Percentiles rank a stretch among this genome's conserved stretches.
Conservation (phyloP, 2,888 invertebrate genomes). For the Hydriomena furcata region DNA sequence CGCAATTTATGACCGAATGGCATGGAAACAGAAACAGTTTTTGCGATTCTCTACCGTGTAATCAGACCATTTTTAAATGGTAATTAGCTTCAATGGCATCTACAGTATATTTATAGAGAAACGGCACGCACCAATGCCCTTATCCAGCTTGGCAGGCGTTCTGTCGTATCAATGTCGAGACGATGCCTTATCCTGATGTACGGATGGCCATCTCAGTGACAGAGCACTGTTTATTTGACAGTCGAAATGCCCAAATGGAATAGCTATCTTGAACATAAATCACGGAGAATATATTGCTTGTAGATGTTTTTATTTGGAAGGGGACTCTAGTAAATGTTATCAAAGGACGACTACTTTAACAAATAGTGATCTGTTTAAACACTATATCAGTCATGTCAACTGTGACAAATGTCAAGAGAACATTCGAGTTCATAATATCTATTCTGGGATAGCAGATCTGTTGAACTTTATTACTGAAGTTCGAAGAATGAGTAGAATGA, state of each 20-base stretch:
- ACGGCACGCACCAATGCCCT: slow-evolving; percentile 51
- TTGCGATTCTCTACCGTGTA: slow-evolving; percentile 33
- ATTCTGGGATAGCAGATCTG: too few species aligned
- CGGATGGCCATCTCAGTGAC: slow-evolving; percentile 30
- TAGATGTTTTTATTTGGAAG: slow-evolving; percentile 7
- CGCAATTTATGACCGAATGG: slow-evolving; percentile 28
- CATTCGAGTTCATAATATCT: too few species aligned
- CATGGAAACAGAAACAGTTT: slow-evolving; percentile 39
- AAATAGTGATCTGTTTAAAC: slow-evolving; percentile 6
- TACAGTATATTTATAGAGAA: slow-evolving; percentile 54
- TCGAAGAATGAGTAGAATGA: too few species aligned
- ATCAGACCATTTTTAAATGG: slow-evolving; percentile 46
- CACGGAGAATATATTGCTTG: slow-evolving; percentile 14
- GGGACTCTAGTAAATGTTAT: not conserved
- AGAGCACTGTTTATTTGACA: slow-evolving; percentile 27
- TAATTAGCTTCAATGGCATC: slow-evolving; percentile 44
- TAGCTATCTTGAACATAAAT: slow-evolving; percentile 26
- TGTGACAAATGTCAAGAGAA: not conserved
- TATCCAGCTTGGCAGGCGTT: slow-evolving; percentile 48
- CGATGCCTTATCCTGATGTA: slow-evolving; percentile 36
- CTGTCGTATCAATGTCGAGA: slow-evolving; percentile 51
- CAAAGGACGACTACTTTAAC: slow-evolving; percentile 5
- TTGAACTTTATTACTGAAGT: too few species aligned
- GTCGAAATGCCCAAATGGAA: slow-evolving; percentile 21
- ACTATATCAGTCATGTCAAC: not conserved